Evolutionary conservation across 2,888 invertebrate species (phyloP).

Genomic region (Eupeodes luniger): DNA sequence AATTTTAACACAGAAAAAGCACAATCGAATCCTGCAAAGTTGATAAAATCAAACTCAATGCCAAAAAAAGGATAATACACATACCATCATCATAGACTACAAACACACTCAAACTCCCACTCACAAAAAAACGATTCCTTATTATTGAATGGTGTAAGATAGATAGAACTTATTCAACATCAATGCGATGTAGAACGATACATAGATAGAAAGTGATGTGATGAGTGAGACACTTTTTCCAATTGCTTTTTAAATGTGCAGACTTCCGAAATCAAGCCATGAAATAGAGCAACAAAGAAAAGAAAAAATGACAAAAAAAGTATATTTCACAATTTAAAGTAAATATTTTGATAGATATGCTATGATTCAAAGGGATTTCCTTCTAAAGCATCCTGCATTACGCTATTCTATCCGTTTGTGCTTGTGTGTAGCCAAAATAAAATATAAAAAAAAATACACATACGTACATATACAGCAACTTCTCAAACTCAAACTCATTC

Average conservation of each 20-base stretch:
- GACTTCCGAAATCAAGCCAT: slow-evolving; percentile 39
- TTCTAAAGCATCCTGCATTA: slow-evolving; percentile 42
- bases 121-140: slow-evolving; percentile 39
- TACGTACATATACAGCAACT: background rate
- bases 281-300: background rate
- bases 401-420: slow-evolving; percentile 22
- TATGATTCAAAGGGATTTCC: slow-evolving; percentile 59
- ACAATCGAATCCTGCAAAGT: slow-evolving; percentile 51
- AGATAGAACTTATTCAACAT: slow-evolving; percentile 50
- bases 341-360: slow-evolving; percentile 73
- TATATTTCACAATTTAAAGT: slow-evolving; percentile 55
- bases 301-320: slow-evolving; percentile 6
- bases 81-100: background rate
- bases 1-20: slow-evolving; percentile 43
- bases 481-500: slow-evolving; percentile 30
- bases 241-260: slow-evolving; percentile 49
- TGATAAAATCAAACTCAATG: slow-evolving; percentile 14
- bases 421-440: background rate
- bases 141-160: slow-evolving; percentile 65
- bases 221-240: slow-evolving; percentile 72
- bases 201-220: slow-evolving; percentile 61
- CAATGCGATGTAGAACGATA: slow-evolving; percentile 49
- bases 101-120: background rate
- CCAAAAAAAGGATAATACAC: slow-evolving; percentile 5
- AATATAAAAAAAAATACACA: slow-evolving; percentile 4